These are phyloP conservation scores for Oncopodura yosiiana DNA, from an alignment of 1,140 invertebrate species.

Conservation along the genomic window DNA sequence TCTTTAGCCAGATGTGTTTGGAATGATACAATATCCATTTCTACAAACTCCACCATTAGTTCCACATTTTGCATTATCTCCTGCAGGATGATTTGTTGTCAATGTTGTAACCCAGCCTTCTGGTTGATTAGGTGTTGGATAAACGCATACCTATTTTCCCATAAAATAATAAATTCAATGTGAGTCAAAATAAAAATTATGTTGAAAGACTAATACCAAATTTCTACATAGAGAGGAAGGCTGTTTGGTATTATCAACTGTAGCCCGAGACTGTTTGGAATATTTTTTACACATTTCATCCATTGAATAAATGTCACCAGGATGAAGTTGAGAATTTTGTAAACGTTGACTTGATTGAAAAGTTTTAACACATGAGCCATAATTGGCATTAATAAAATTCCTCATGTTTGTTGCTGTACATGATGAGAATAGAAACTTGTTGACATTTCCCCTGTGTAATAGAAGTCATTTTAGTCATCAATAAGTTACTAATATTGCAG, in stretches of 20 bases:
- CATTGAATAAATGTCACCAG: constrained; percentile 15
- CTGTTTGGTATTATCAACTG: constrained; percentile 7
- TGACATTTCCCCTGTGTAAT: constrained; percentile 8
- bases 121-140: constrained; percentile 2
- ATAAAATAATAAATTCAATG: too few relatives aligned
- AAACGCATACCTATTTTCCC: too few relatives aligned
- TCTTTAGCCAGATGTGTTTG: too few relatives aligned
- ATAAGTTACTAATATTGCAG: too few relatives aligned
- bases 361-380: background rate
- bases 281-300: constrained; percentile 19
- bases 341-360: background rate
- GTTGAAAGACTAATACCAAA: too few relatives aligned
- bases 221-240: constrained; percentile 18
- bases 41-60: constrained; percentile 18
- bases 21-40: constrained; percentile 25
- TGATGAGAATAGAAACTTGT: constrained; percentile 23
- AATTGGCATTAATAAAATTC: constrained; percentile 5
- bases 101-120: background rate
- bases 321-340: background rate
- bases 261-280: constrained; percentile 11
- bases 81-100: constrained; percentile 5
- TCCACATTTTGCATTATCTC: constrained; percentile 23
- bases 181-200: too few relatives aligned
- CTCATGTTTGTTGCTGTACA: constrained; percentile 23
- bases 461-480: too few relatives aligned